phyloP scores from a whole-genome alignment of 1,140 invertebrate species.

The Ectropis grisescens region DNA sequence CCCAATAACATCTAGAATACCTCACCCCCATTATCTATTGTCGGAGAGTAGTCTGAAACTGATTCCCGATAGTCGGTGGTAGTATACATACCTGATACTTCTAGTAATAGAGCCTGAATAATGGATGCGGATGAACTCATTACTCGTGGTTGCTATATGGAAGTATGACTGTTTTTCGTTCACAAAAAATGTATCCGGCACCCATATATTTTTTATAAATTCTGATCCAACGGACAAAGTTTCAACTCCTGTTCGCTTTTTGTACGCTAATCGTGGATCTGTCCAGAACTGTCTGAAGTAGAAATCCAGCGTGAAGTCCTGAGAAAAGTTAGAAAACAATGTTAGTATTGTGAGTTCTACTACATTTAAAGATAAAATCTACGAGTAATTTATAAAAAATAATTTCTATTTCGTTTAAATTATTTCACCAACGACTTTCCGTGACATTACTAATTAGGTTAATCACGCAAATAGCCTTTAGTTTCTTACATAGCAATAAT shows the following conservation, averaged over 20 bases:
- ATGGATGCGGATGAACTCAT: slow-evolving; percentile 97
- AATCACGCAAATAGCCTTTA: no score
- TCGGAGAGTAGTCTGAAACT: no score
- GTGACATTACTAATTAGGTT: no score
- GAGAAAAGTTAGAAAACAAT: slow-evolving; percentile 19
- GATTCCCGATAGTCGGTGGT: not conserved
- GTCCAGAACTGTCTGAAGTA: slow-evolving; percentile 99
- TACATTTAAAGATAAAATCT: no score
- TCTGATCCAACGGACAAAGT: slow-evolving; percentile 92
- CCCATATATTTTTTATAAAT: slow-evolving; percentile 98
- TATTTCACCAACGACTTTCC: no score
- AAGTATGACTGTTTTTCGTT: slow-evolving; percentile 99
- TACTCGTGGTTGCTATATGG: slow-evolving; percentile 97
- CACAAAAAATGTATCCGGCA: slow-evolving; percentile 98
- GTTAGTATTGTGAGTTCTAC: no score
- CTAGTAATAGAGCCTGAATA: slow-evolving; percentile 94
- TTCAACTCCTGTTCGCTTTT: slow-evolving; percentile 87
- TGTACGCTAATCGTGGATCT: slow-evolving; percentile 93
- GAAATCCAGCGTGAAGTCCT: slow-evolving; percentile 99
- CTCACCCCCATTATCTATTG: no score
- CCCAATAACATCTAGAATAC: no score
- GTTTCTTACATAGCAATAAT: no score
- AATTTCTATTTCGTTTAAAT: no score
- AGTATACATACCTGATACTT: slow-evolving; percentile 90
- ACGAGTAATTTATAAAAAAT: no score